These are phyloP conservation scores for Pissodes strobi DNA, from an alignment of 1,140 invertebrate species.

Conservation along the genomic window DNA sequence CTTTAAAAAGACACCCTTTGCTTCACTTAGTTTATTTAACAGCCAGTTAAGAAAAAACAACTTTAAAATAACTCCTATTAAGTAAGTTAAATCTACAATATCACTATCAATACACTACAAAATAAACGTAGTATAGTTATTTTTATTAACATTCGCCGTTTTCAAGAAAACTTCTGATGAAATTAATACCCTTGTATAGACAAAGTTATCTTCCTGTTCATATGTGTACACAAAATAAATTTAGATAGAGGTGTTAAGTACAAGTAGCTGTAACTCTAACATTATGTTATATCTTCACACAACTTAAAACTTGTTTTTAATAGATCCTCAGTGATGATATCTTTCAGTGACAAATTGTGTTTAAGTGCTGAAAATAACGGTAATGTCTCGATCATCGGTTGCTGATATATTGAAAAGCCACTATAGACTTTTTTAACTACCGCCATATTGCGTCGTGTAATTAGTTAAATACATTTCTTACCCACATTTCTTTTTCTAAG, in stretches of 20 bases:
- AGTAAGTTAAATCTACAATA: no score
- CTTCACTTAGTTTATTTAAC: no score
- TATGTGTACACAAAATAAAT: slow-evolving; percentile 16
- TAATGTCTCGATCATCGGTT: slow-evolving; percentile 7
- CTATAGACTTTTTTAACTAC: slow-evolving; percentile 5
- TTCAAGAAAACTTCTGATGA: not conserved
- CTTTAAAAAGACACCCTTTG: no score
- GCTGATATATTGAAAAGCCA: slow-evolving; percentile 9
- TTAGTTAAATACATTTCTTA: no score
- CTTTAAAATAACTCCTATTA: no score
- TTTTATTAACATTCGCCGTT: no score
- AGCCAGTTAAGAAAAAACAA: no score
- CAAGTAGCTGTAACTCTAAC: slow-evolving; percentile 10
- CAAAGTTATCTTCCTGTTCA: not conserved
- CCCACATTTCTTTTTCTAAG: no score
- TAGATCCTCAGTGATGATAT: slow-evolving; percentile 11
- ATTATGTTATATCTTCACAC: slow-evolving; percentile 4
- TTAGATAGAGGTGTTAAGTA: slow-evolving; percentile 9
- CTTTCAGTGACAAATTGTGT: slow-evolving; percentile 10
- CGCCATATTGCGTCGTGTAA: no score
- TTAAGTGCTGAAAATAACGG: slow-evolving; percentile 12
- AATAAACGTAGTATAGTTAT: no score
- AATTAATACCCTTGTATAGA: not conserved
- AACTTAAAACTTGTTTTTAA: slow-evolving; percentile 10
- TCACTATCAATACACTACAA: no score